Percentiles rank a stretch among this genome's conserved stretches.
Evolutionary conservation across 2,113 vertebrate species (phyloP).

Genomic region (Anolis sagrei): DNA sequence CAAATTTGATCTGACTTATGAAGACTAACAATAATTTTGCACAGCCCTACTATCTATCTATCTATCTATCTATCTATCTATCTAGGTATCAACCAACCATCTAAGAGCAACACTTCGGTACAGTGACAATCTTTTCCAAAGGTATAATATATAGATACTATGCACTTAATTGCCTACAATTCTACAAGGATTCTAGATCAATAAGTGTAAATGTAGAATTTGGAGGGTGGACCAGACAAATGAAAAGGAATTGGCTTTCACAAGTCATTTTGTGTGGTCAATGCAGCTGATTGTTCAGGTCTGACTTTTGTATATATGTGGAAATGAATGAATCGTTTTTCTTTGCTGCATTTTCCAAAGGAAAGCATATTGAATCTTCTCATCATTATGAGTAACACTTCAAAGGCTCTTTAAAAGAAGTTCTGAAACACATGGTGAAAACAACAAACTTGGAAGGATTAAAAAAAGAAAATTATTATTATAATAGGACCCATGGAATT

Average conservation of each 20-base stretch:
- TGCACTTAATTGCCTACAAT: constrained; percentile 9
- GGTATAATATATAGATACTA: neutral
- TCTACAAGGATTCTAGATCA: constrained; percentile 7
- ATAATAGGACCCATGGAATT: constrained; percentile 21
- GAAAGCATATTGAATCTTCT: constrained; percentile 56
- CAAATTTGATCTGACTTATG: too few relatives aligned
- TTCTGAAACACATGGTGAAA: constrained; percentile 32
- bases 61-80: too few relatives aligned
- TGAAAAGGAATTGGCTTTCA: constrained; percentile 19
- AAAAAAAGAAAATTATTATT: neutral
- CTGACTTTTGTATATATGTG: constrained; percentile 41
- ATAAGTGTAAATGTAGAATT: rapidly evolving
- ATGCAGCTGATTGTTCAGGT: constrained; percentile 23
- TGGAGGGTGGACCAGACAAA: neutral
- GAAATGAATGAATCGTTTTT: constrained; percentile 43
- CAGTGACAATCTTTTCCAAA: neutral
- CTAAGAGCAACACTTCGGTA: neutral
- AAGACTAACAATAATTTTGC: too few relatives aligned
- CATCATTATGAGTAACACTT: constrained; percentile 18
- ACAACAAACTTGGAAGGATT: constrained; percentile 8
- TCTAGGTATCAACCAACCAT: neutral
- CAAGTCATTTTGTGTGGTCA: constrained; percentile 27
- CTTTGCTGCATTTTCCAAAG: constrained; percentile 38
- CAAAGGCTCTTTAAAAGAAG: neutral
- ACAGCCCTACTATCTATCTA: too few relatives aligned